Evolutionary conservation across 1,140 invertebrate genomes (phyloP).

Genomic region (Archegozetes longisetosus): DNA sequence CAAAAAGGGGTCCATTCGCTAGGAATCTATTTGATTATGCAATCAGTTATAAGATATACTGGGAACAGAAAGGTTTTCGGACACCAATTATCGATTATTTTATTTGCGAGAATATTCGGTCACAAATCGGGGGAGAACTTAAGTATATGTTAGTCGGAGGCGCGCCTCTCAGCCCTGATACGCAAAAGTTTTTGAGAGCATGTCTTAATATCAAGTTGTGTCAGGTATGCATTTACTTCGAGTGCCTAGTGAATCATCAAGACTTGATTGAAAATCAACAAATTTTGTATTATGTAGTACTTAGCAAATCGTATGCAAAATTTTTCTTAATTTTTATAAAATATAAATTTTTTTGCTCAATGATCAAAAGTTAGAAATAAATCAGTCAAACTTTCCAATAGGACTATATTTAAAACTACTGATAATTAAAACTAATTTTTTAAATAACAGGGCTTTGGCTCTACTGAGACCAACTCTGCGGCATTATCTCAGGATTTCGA

Average conservation of each 20-base stretch:
- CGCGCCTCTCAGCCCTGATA: slow-evolving; percentile 81
- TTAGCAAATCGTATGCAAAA: not conserved
- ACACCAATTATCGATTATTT: slow-evolving; percentile 28
- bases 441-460: slow-evolving; percentile 18
- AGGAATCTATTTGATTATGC: slow-evolving; percentile 75
- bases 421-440: not conserved
- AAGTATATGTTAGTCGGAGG: slow-evolving; percentile 79
- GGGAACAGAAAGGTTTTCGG: slow-evolving; percentile 27
- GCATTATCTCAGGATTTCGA: slow-evolving; percentile 31
- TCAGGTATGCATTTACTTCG: not conserved
- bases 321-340: not conserved
- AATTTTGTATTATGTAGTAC: not conserved
- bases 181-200: slow-evolving; percentile 38
- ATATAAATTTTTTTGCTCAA: not conserved
- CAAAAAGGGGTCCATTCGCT: slow-evolving; percentile 46
- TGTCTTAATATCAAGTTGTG: slow-evolving; percentile 10
- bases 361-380: not conserved
- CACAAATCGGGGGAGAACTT: slow-evolving; percentile 67
- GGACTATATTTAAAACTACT: too few relatives aligned
- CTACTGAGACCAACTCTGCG: slow-evolving; percentile 17
- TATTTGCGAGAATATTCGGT: slow-evolving; percentile 56
- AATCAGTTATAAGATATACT: slow-evolving; percentile 73
- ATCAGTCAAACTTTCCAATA: too few relatives aligned
- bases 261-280: not conserved
- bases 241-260: not conserved